Percentiles rank a stretch among this genome's conserved stretches.
Conservation (phyloP, 2,888 invertebrate genomes). For the Rhyacophila evoluta region DNA sequence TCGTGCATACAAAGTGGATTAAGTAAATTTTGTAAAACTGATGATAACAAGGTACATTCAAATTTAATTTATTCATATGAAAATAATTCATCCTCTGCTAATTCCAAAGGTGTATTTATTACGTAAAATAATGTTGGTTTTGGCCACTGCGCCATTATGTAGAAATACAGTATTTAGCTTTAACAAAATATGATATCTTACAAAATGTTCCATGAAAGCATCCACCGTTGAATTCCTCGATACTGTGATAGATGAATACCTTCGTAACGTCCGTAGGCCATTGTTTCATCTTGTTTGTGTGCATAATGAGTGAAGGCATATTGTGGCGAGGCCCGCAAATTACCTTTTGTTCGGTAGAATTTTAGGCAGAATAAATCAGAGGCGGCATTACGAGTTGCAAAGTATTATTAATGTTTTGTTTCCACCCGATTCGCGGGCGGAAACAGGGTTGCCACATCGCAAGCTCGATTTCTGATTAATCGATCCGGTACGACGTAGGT, state of each 20-base stretch:
- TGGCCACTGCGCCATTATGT: no score
- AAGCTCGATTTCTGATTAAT: no score
- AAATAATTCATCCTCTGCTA: no score
- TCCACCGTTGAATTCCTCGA: background rate
- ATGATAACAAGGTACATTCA: no score
- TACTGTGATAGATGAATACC: constrained; percentile 9
- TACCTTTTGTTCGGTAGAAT: constrained; percentile 5
- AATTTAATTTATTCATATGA: no score
- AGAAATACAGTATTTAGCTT: no score
- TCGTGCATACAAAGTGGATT: no score
- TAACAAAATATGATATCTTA: no score
- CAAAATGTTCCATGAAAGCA: background rate
- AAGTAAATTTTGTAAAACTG: no score
- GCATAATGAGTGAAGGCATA: constrained; percentile 12
- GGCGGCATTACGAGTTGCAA: background rate
- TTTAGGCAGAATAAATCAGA: constrained; percentile 8
- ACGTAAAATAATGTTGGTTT: no score
- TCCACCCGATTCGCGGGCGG: background rate
- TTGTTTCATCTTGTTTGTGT: constrained; percentile 15
- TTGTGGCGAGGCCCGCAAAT: background rate
- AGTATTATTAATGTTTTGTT: constrained; percentile 24
- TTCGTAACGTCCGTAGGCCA: background rate
- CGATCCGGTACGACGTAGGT: no score
- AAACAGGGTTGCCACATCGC: background rate
- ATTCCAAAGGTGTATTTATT: no score